phyloP scores from a whole-genome alignment of 2,888 invertebrate genomes.

The Oligia latruncula region DNA sequence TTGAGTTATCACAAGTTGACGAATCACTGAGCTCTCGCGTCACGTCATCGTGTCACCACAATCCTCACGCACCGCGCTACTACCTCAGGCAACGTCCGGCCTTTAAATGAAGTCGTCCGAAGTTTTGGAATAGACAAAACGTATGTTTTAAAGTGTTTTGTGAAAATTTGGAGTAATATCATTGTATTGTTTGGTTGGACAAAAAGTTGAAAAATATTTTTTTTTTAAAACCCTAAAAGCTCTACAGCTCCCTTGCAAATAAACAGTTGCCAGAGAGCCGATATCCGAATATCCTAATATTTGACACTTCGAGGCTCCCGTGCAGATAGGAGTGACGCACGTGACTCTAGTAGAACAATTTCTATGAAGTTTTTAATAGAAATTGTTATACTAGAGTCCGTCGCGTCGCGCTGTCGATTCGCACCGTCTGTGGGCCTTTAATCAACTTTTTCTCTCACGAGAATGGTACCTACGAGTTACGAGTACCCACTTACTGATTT shows the following conservation, averaged over 20 bases:
- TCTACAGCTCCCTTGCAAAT: too few relatives aligned
- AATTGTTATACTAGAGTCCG: background rate
- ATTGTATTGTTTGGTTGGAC: background rate
- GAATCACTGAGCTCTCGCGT: too few relatives aligned
- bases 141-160: background rate
- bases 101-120: slow-evolving; percentile 12
- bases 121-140: background rate
- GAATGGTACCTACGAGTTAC: too few relatives aligned
- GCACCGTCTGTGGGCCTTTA: background rate
- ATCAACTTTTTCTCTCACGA: background rate
- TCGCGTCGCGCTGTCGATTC: background rate
- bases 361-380: background rate
- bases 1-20: too few relatives aligned
- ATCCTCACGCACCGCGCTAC: too few relatives aligned
- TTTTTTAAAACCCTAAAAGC: background rate
- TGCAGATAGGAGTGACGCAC: background rate
- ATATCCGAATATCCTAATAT: background rate
- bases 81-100: too few relatives aligned
- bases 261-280: too few relatives aligned
- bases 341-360: background rate
- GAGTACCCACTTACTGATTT: background rate
- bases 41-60: too few relatives aligned
- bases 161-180: background rate
- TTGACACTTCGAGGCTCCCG: background rate
- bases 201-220: background rate